Evolutionary conservation across 2,113 vertebrate genomes (phyloP).

Genomic region (Engystomops pustulosus): DNA sequence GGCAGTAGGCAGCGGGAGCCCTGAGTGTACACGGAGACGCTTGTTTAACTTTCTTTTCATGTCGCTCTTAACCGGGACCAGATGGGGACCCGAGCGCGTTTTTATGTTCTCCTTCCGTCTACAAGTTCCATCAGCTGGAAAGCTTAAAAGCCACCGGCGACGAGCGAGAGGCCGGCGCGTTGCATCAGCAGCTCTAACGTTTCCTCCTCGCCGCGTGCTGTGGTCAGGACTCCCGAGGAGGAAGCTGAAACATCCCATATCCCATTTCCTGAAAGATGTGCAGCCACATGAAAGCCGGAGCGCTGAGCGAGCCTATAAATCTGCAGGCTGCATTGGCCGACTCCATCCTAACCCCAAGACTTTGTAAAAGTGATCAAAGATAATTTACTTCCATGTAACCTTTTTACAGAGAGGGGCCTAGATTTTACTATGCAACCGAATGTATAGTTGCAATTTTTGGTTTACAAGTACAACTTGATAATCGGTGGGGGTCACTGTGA

Average conservation of each 20-base stretch:
- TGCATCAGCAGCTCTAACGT: not conserved
- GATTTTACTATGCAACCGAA: too few relatives aligned
- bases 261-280: slow-evolving; percentile 19
- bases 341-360: too few relatives aligned
- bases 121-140: slow-evolving; percentile 59
- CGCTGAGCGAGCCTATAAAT: not conserved
- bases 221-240: not conserved
- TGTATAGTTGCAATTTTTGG: too few relatives aligned
- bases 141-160: slow-evolving; percentile 60
- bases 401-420: too few relatives aligned
- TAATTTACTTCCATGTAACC: too few relatives aligned
- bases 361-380: too few relatives aligned
- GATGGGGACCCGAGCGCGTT: slow-evolving; percentile 72
- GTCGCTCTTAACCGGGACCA: slow-evolving; percentile 82
- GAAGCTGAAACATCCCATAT: not conserved
- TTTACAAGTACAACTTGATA: too few relatives aligned
- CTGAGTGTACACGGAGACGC: slow-evolving; percentile 75
- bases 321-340: not conserved
- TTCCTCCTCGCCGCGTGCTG: not conserved
- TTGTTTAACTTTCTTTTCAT: slow-evolving; percentile 81
- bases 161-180: not conserved
- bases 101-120: slow-evolving; percentile 67
- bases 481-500: too few relatives aligned
- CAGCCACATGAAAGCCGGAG: slow-evolving; percentile 21
- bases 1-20: slow-evolving; percentile 72